Base-by-base conservation (phyloP, 1,140 invertebrate species). In the Glossosoma conforme region DNA sequence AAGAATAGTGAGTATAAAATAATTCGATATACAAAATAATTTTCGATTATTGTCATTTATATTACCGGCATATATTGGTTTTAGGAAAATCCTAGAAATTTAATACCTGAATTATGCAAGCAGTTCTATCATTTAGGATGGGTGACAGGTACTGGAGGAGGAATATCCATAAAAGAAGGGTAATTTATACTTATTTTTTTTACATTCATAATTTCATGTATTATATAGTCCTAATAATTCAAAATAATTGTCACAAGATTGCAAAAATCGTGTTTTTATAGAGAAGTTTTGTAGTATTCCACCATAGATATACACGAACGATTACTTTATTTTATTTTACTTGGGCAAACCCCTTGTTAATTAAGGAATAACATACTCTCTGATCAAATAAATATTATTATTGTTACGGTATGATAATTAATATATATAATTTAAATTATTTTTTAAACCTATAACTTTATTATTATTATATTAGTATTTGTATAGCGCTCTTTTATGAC, bases 71-170 rank as follows among this genome's bases (percentile, higher is more conserved):
- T n/a, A 28, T 8, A 8, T 8, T 28, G n/a, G 6, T 50, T 15
- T 18, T 18, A 80, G 76, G 84, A 90, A 65, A 88, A 95, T 73
- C 92, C 93, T 11, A 76, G 86, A 52, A 83, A 85, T 62, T 71
- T 97, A 11, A 97, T 97, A 63, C 92, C 93, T 9, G 81, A 87
- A 62, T 70, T 98, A 41, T 95, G 91, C 63, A 80, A 79, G 41
- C 86, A 90, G 65, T 97, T 98, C 72, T 98, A 97, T 72, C 65
- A 89, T 60, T 73, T 94, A 33, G 94, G 93, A 61, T 98, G 94
- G 95, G 93, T 96, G 1, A 95, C 93, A 36, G 95, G 95, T 6
- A 79, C 73, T 46, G 95, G 94, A 25, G 87, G 88, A 30, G 95
- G 94, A 38, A 93, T 98, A 58, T 94, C 88, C 46, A 95, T 97